These are phyloP conservation scores for Botrylloides violaceus DNA, from an alignment of 23 tunicate genomes.

Conservation along the genomic window DNA sequence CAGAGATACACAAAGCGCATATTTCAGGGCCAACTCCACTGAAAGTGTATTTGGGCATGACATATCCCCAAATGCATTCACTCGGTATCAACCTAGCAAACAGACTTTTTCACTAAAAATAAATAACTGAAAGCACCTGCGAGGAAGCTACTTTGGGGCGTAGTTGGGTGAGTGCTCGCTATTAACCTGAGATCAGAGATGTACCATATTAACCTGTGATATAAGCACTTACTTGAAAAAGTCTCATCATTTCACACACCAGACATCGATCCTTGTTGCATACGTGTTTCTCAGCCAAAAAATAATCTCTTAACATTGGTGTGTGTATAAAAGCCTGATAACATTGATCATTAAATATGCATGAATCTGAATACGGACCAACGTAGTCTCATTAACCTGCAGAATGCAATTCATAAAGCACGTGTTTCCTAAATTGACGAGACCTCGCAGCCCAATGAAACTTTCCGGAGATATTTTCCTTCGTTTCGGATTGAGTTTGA, in stretches of 20 bases:
- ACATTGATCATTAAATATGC: not conserved
- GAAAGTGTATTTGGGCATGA: too few species aligned
- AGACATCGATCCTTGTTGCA: conserved; percentile 70
- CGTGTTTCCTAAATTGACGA: conserved; percentile 94
- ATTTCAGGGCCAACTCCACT: too few species aligned
- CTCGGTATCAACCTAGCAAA: too few species aligned
- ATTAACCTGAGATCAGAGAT: too few species aligned
- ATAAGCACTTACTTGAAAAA: conserved; percentile 64
- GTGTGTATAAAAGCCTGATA: conserved; percentile 91
- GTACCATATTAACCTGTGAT: not conserved
- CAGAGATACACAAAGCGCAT: too few species aligned
- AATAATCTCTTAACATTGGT: conserved; percentile 95
- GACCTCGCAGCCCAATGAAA: conserved; percentile 83
- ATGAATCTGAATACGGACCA: not conserved
- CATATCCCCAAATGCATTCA: too few species aligned
- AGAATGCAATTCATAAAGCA: conserved; percentile 96
- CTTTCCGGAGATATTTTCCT: conserved; percentile 66
- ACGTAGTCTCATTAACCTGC: conserved; percentile 32
- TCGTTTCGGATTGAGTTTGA: conserved; percentile 57
- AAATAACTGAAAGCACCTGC: too few species aligned
- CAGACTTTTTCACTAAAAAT: too few species aligned
- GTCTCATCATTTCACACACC: conserved; percentile 80
- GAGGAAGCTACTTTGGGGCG: too few species aligned
- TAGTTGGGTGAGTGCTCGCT: too few species aligned
- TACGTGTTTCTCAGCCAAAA: conserved; percentile 77